phyloP scores from a whole-genome alignment of 2,888 invertebrate species.

The Timandra comae region DNA sequence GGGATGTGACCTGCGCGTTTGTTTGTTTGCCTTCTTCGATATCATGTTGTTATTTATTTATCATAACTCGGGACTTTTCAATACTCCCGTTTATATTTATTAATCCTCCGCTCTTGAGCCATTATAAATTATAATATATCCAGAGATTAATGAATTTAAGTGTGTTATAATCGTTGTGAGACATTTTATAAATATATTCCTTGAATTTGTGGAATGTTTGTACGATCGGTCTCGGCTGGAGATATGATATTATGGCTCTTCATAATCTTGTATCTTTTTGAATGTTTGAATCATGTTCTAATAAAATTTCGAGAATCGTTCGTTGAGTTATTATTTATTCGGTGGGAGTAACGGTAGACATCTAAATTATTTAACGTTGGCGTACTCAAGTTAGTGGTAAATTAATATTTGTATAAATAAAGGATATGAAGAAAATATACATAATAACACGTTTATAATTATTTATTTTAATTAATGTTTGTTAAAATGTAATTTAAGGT shows the following conservation, averaged over 20 bases:
- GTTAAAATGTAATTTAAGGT: too few relatives aligned
- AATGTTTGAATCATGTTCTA: slow-evolving; percentile 18
- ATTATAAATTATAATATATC: slow-evolving; percentile 63
- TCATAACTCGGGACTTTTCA: slow-evolving; percentile 60
- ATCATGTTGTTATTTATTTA: slow-evolving; percentile 63
- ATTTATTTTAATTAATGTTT: too few relatives aligned
- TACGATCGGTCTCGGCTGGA: slow-evolving; percentile 23
- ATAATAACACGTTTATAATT: too few relatives aligned
- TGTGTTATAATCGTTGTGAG: slow-evolving; percentile 53
- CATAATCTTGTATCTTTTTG: slow-evolving; percentile 16
- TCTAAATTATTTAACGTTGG: too few relatives aligned
- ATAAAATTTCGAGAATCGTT: slow-evolving; percentile 18
- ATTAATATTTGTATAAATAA: too few relatives aligned
- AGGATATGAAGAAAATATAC: too few relatives aligned
- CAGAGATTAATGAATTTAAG: slow-evolving; percentile 57
- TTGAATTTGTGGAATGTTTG: slow-evolving; percentile 51
- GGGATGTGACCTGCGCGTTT: slow-evolving; percentile 54
- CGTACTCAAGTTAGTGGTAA: too few relatives aligned
- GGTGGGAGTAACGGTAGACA: not conserved
- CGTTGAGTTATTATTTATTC: slow-evolving; percentile 1
- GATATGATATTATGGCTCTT: slow-evolving; percentile 17
- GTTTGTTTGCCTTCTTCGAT: slow-evolving; percentile 52
- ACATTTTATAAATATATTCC: slow-evolving; percentile 41
- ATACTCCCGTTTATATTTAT: slow-evolving; percentile 59
- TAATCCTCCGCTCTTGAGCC: slow-evolving; percentile 41